phyloP scores from a whole-genome alignment of 2,797 vertebrate genomes.

The Typhlichthys eigenmanni region DNA sequence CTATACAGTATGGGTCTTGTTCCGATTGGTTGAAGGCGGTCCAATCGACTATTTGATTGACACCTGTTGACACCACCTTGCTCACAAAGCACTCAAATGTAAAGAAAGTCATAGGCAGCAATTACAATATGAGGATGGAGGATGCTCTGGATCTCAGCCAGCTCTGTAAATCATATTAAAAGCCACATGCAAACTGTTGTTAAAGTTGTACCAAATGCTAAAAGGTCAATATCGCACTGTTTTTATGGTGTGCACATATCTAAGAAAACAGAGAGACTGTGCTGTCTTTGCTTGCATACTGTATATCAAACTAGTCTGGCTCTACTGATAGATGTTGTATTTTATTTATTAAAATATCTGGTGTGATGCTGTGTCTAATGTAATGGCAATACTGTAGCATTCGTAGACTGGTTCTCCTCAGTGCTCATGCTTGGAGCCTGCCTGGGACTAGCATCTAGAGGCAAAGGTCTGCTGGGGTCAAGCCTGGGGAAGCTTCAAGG shows the following conservation, averaged over 20 bases:
- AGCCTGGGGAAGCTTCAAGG: constrained; percentile 19
- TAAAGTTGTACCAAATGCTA: constrained; percentile 36
- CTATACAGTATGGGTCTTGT: no score
- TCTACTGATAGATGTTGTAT: constrained; percentile 67
- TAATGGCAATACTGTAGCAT: constrained; percentile 28
- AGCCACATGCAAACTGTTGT: constrained; percentile 11
- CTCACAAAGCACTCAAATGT: no score
- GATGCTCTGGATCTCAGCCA: constrained; percentile 20
- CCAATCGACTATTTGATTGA: no score
- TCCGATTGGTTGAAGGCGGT: no score
- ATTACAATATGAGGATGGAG: no score
- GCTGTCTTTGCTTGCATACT: constrained; percentile 62
- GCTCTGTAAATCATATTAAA: constrained; percentile 35
- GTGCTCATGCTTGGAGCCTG: neutral
- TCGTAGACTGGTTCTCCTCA: constrained; percentile 16
- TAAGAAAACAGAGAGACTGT: constrained; percentile 38
- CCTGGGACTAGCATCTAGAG: constrained; percentile 23
- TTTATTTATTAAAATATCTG: constrained; percentile 74
- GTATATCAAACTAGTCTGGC: constrained; percentile 65
- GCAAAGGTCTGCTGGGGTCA: constrained; percentile 10
- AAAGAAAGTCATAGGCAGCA: no score
- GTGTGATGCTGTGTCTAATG: constrained; percentile 74
- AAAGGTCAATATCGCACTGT: constrained; percentile 43
- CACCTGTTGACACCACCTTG: no score
- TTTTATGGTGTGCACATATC: constrained; percentile 19